Evolutionary conservation across 2,888 invertebrate genomes (phyloP), one percentile per base, ranked within the genome.

Genomic region (Aleiodes alternator): DNA sequence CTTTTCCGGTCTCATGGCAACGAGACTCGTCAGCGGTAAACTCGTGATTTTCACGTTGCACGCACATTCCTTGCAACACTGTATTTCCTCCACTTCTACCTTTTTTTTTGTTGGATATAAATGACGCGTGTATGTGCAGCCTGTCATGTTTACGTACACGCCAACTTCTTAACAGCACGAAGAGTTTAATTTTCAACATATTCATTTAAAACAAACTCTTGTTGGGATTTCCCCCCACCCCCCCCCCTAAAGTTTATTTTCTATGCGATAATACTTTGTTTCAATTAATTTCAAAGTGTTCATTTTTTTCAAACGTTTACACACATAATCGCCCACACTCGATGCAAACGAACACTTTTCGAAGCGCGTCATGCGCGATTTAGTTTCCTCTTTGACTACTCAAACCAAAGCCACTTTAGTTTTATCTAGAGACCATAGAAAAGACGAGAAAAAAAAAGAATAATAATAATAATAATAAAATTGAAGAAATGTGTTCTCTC

Each of bases 11-110:
- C 34, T 34, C 64, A 48, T 64, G 64, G 64, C 64, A 64, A 64
- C 64, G 2, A 51, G 64, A 51, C 72, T 69, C 69, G 74, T 69
- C 72, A 72, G 72, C 72, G 53, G 55, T 72, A 69, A 75, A 72
- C 69, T 77, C 68, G 69, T 61, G 69, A 77, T 78, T 78, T 75
- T 55, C 69, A 69, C 70, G 75, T 75, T 64, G 73, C 75, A 77
- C 77, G 77, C 76, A 73, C 76, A 76, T 78, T 78, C 72, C 73
- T 68, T 70, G 71, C 70, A 12, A n/a, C 14, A 11, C n/a, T n/a
- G 50, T 16, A n/a, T 64, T 48, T 43, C 64, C 64, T 11, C 48
- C 38, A 7, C 38, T 4, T 38, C 8, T 8, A 38, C 38, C 38
- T 8, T 3, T 8, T 38, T 38, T 38, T 38, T 23, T 34, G 1